Percentiles rank a stretch among this genome's conserved stretches.
Evolutionary conservation across 1,140 invertebrate genomes (phyloP).

Genomic region (Camponotus pennsylvanicus): DNA sequence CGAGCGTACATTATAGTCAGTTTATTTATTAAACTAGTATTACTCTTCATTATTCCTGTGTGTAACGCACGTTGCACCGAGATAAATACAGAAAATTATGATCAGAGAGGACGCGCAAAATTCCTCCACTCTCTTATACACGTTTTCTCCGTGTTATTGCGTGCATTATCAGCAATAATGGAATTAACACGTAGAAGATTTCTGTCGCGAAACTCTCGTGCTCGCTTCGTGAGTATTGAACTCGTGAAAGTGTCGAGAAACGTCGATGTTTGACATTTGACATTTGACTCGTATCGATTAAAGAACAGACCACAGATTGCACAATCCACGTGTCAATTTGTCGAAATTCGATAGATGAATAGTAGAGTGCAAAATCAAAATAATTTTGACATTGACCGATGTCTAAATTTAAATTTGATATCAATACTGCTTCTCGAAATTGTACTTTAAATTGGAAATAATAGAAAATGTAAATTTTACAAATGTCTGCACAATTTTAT

Average conservation of each 20-base stretch:
- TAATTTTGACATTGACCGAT: too few relatives aligned
- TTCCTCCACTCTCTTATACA: slow-evolving; percentile 40
- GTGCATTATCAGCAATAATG: slow-evolving; percentile 41
- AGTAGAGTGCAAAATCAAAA: too few relatives aligned
- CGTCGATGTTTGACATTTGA: too few relatives aligned
- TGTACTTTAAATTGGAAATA: too few relatives aligned
- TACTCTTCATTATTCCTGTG: slow-evolving; percentile 53
- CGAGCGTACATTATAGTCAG: slow-evolving; percentile 42
- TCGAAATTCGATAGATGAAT: slow-evolving; percentile 18
- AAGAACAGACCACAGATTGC: neutral
- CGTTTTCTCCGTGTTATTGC: slow-evolving; percentile 48
- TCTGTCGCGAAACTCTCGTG: slow-evolving; percentile 5
- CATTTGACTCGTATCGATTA: neutral
- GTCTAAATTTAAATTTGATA: too few relatives aligned
- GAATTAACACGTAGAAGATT: slow-evolving; percentile 2
- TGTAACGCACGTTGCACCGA: slow-evolving; percentile 49
- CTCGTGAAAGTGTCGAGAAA: too few relatives aligned
- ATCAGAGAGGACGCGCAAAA: neutral
- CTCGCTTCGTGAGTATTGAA: neutral
- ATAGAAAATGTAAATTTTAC: too few relatives aligned
- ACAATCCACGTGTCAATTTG: neutral
- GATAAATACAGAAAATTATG: slow-evolving; percentile 45
- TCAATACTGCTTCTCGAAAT: too few relatives aligned
- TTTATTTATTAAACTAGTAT: slow-evolving; percentile 60
- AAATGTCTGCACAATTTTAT: too few relatives aligned